phyloP scores from a whole-genome alignment of 2,797 vertebrate genomes.

The Chelmon rostratus region DNA sequence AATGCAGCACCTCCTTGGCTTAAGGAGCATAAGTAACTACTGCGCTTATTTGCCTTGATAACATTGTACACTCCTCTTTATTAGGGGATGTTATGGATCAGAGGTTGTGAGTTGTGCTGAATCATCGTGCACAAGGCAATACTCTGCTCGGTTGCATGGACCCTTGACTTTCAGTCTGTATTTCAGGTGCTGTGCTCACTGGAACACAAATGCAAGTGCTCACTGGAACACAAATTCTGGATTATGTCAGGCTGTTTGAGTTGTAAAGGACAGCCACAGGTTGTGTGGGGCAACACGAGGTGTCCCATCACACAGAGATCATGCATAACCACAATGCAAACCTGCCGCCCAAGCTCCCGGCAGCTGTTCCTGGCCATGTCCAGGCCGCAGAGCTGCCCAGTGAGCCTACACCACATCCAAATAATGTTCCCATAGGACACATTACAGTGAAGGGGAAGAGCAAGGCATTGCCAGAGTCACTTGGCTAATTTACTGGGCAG shows the following conservation, averaged over 20 bases:
- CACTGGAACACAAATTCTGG: not conserved
- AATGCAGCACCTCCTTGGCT: not conserved
- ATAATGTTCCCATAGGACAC: slow-evolving; percentile 50
- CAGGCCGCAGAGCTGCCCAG: slow-evolving; percentile 14
- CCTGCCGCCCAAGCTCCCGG: slow-evolving; percentile 31
- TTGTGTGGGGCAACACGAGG: not conserved
- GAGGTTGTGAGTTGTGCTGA: not conserved
- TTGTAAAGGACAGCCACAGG: not conserved
- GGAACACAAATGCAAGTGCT: too few species aligned
- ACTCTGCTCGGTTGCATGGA: not conserved
- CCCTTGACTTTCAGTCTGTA: not conserved
- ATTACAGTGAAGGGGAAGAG: slow-evolving; percentile 31
- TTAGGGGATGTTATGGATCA: not conserved
- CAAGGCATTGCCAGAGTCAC: slow-evolving; percentile 37
- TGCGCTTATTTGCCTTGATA: slow-evolving; percentile 11
- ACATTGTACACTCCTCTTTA: not conserved
- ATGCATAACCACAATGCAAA: slow-evolving; percentile 37
- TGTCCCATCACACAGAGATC: slow-evolving; percentile 1
- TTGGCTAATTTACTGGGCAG: slow-evolving; percentile 64
- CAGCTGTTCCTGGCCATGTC: slow-evolving; percentile 47
- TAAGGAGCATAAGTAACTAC: not conserved
- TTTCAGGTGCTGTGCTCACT: not conserved
- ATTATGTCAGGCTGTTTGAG: not conserved
- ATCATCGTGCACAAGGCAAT: not conserved
- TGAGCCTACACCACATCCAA: slow-evolving; percentile 27